phyloP scores from a whole-genome alignment of 2,113 vertebrate species.

The Cyrtonyx montezumae region DNA sequence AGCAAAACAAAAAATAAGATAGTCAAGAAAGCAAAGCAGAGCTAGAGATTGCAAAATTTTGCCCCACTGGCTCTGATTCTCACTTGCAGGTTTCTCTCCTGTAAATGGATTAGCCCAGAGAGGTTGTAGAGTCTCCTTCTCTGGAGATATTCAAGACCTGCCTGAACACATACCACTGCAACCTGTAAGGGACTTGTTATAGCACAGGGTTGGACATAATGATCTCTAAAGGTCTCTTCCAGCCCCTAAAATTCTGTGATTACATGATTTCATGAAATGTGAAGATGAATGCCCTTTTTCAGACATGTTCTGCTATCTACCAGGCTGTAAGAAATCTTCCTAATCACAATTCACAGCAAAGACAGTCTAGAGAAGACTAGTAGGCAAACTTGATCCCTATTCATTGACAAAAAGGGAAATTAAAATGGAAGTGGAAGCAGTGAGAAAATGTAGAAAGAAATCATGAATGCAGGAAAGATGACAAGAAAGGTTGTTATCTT shows the following conservation, averaged over 20 bases:
- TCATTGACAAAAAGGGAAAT: neutral
- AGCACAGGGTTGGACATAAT: too few relatives aligned
- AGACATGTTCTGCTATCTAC: neutral
- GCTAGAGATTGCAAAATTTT: neutral
- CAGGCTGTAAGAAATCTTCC: neutral
- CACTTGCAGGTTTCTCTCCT: neutral
- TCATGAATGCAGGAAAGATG: neutral
- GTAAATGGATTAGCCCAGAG: neutral
- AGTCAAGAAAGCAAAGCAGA: neutral
- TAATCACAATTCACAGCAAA: neutral
- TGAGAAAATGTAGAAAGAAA: neutral
- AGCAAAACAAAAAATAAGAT: neutral
- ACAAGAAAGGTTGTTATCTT: neutral
- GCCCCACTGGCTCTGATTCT: neutral
- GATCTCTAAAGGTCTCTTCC: too few relatives aligned
- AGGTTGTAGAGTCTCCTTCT: too few relatives aligned
- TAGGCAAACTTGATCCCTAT: neutral
- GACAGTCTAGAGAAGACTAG: rapidly evolving
- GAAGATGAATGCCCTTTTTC: neutral
- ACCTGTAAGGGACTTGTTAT: too few relatives aligned
- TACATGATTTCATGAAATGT: neutral
- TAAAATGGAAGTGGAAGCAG: neutral
- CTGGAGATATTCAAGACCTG: too few relatives aligned
- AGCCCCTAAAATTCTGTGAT: too few relatives aligned
- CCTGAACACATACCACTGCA: too few relatives aligned